These are phyloP conservation scores for Dendrocincla tyrannina DNA, from an alignment of 2,797 vertebrate genomes.

Conservation along the genomic window DNA sequence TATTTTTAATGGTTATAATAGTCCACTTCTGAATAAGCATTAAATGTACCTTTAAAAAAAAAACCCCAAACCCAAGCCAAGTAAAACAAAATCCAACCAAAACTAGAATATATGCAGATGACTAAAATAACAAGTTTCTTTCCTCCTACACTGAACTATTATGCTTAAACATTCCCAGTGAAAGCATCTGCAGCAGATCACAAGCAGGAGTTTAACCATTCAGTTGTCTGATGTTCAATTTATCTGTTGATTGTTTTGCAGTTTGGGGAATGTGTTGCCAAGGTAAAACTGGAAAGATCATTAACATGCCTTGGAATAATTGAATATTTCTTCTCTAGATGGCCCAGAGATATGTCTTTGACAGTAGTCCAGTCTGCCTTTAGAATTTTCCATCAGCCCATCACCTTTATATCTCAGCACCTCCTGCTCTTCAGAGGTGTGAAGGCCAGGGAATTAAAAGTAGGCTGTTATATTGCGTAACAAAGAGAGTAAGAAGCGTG, in stretches of 20 bases:
- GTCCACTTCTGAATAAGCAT: constrained; percentile 72
- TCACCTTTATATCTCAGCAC: neutral
- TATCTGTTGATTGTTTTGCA: constrained; percentile 22
- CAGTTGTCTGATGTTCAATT: neutral
- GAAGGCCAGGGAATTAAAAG: neutral
- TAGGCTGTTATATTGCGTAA: neutral
- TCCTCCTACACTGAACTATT: constrained; percentile 72
- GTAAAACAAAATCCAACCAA: neutral
- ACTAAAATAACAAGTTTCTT: constrained; percentile 76
- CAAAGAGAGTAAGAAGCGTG: neutral
- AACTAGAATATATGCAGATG: constrained; percentile 63
- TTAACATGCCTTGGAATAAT: neutral
- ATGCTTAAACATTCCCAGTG: constrained; percentile 62
- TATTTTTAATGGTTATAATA: constrained; percentile 64
- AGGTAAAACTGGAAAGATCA: neutral
- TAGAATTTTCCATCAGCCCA: neutral
- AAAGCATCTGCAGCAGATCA: constrained; percentile 49
- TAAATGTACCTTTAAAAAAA: constrained; percentile 36
- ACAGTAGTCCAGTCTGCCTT: neutral
- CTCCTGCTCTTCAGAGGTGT: neutral
- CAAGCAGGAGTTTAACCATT: constrained; percentile 60
- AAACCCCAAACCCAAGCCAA: neutral
- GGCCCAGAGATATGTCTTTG: neutral
- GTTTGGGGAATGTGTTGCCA: neutral
- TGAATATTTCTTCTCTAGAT: neutral